These are phyloP conservation scores for Acanthiza pusilla DNA, from an alignment of 2,797 vertebrate species.

Conservation along the genomic window DNA sequence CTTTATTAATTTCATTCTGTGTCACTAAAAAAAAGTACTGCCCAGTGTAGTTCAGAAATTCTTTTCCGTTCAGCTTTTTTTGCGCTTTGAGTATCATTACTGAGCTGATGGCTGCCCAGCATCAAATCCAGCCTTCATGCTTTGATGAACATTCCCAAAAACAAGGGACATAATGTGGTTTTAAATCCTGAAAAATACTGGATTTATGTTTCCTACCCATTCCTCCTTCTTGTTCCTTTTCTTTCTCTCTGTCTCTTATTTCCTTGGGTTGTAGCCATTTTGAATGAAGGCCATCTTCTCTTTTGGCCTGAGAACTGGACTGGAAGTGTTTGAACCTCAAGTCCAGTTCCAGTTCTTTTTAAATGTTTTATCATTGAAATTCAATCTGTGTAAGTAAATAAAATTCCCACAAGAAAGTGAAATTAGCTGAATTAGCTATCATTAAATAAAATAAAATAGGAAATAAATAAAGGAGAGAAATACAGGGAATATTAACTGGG, in stretches of 20 bases:
- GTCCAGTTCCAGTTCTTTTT: neutral
- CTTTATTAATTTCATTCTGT: neutral
- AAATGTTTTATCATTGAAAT: constrained; percentile 28
- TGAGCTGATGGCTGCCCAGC: neutral
- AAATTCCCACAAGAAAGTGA: neutral
- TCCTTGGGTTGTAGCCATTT: constrained; percentile 50
- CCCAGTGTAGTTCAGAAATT: neutral
- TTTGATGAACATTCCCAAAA: neutral
- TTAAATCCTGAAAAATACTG: constrained; percentile 22
- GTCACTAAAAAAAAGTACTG: neutral
- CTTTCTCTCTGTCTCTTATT: constrained; percentile 21
- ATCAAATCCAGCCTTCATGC: neutral
- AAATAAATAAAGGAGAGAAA: neutral
- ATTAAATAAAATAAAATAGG: constrained; percentile 6
- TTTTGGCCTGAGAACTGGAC: constrained; percentile 22
- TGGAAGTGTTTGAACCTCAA: constrained; percentile 38
- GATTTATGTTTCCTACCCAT: constrained; percentile 3
- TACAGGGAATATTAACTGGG: neutral
- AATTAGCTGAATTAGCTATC: neutral
- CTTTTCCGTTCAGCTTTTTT: neutral
- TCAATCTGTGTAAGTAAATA: neutral
- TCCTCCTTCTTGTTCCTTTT: neutral
- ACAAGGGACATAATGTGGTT: neutral
- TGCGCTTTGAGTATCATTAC: neutral
- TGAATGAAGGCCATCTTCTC: constrained; percentile 31